Base-by-base conservation (phyloP, 2,888 invertebrate species). In the Pomacea canaliculata region DNA sequence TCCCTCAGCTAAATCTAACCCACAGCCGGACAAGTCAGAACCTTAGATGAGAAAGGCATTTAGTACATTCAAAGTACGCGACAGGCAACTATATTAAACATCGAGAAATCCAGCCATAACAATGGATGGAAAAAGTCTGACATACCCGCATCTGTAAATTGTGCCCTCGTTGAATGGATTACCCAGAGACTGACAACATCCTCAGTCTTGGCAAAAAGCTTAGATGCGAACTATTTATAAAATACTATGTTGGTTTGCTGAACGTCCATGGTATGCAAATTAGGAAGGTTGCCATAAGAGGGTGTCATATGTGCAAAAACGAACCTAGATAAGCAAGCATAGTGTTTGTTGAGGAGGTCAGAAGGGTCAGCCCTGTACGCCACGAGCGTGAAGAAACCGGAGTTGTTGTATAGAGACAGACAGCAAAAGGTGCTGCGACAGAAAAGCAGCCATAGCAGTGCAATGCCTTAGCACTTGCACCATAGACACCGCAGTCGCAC, bases 401-500 rank as follows among this genome's bases (percentile, higher is more conserved):
- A 78, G 56, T n/a, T n/a, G n/a, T 59, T 59, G 16, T 48, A 18
- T 68, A 60, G 7, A 56, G 56, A 4, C 18, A 23, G 2, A 59
- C 63, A 12, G 60, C 51, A n/a, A 23, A 67, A 59, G 18, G n/a
- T 27, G 3, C 49, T 51, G 7, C 1, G 37, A 69, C 82, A 83
- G 37, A 69, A 59, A 74, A 70, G 1, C n/a, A n/a, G n/a, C n/a
- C n/a, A n/a, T n/a, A n/a, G n/a, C n/a, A n/a, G n/a, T n/a, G 73
- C 67, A 12, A 76, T 65, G 9, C 80, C 81, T 10, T 74, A 27
- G 63, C 82, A 83, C 5, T 10, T 5, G 72, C 82, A 82, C 63
- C 70, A 9, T 19, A 12, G 79, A 69, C 82, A 84, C 46, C 48
- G 5, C 62, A 8, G 48, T 78, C 23, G 69, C 84, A 84, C 59